These are phyloP conservation scores for Entelurus aequoreus DNA, from an alignment of 2,113 vertebrate species.

Conservation along the genomic window DNA sequence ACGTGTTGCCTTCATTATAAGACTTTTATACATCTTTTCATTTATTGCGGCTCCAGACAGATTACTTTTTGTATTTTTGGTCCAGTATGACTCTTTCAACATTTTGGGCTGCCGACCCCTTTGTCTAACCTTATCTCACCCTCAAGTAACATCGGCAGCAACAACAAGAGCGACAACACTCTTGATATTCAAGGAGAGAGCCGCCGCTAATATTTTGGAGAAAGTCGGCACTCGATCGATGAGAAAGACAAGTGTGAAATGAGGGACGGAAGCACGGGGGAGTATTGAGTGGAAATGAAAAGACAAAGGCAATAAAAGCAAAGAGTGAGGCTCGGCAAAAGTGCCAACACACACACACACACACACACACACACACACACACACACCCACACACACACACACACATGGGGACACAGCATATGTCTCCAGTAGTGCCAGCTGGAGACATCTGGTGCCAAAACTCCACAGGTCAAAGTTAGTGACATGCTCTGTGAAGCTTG, in stretches of 20 bases:
- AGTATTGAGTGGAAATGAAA: conserved; percentile 49
- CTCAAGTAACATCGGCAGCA: not conserved
- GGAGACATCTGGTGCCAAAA: conserved; percentile 72
- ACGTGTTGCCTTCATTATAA: too few species aligned
- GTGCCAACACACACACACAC: conserved; percentile 23
- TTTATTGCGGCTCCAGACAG: too few species aligned
- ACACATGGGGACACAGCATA: conserved; percentile 56
- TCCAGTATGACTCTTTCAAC: too few species aligned
- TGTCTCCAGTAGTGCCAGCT: conserved; percentile 68
- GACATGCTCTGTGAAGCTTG: conserved; percentile 59
- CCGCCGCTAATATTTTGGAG: not conserved
- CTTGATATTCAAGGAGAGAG: not conserved
- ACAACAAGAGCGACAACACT: conserved; percentile 3
- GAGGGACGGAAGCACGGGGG: conserved; percentile 1
- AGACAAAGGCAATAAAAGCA: conserved; percentile 61
- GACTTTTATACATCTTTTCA: too few species aligned
- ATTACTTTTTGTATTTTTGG: too few species aligned
- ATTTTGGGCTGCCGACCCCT: too few species aligned
- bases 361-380: conserved; percentile 17
- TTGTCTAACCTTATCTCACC: too few species aligned
- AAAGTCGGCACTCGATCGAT: conserved; percentile 17
- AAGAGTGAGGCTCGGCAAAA: conserved; percentile 52
- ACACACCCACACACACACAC: conserved; percentile 20
- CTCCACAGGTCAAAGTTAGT: conserved; percentile 71
- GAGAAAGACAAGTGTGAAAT: conserved; percentile 21